Conservation (phyloP, 2,113 vertebrate species). For the Phyllopteryx taeniolatus region DNA sequence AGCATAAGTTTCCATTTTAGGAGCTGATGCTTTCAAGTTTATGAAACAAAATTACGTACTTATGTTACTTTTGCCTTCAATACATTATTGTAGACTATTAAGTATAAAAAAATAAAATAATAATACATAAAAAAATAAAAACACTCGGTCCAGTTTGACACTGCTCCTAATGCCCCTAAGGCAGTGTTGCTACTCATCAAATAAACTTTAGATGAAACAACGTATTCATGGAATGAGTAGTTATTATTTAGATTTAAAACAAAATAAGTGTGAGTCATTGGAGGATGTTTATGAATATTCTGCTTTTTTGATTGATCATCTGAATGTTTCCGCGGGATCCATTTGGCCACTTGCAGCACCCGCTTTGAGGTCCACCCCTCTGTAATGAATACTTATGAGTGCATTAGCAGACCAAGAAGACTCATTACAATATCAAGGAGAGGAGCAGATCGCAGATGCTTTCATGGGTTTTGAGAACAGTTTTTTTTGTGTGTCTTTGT, state of each 20-base stretch:
- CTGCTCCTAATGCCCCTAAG: not conserved
- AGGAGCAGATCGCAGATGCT: slow-evolving; percentile 41
- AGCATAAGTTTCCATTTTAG: not conserved
- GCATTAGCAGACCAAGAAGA: slow-evolving; percentile 55
- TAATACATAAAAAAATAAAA: no score
- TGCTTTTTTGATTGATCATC: slow-evolving; percentile 50
- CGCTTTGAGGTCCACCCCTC: slow-evolving; percentile 54
- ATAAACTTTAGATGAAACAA: not conserved
- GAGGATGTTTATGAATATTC: slow-evolving; percentile 57
- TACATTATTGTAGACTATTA: no score
- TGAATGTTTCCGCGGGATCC: slow-evolving; percentile 46
- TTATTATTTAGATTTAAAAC: not conserved
- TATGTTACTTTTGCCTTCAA: no score
- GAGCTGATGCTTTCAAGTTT: no score
- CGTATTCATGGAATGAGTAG: not conserved
- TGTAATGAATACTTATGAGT: slow-evolving; percentile 62
- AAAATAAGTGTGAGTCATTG: slow-evolving; percentile 24
- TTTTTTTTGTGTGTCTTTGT: slow-evolving; percentile 16
- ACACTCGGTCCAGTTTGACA: not conserved
- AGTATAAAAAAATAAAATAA: not conserved
- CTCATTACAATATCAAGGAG: slow-evolving; percentile 68
- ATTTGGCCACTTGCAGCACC: slow-evolving; percentile 34
- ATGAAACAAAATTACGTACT: no score
- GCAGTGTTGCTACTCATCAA: not conserved
- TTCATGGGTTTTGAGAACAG: slow-evolving; percentile 33